Conservation (phyloP, 64 coral and sea anemone species). For the Actinia tenebrosa region DNA sequence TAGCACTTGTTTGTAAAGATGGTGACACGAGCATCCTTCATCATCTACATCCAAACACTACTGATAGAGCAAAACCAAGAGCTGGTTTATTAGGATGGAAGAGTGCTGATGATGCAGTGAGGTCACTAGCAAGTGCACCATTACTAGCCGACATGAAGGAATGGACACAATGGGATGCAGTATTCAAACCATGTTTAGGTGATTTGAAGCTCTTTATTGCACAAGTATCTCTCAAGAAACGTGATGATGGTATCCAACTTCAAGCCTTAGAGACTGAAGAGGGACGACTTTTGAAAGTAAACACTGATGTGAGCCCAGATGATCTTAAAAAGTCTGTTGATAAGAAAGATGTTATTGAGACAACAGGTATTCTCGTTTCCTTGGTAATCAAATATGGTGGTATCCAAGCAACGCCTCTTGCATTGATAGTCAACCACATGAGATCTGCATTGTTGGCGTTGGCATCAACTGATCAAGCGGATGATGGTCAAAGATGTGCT, state of each 20-base stretch:
- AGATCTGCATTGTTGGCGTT: conserved; percentile 31
- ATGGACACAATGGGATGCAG: conserved; percentile 53
- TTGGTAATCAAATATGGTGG: conserved; percentile 80
- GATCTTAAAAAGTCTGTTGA: conserved; percentile 34
- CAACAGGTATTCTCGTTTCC: conserved; percentile 74
- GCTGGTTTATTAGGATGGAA: conserved; percentile 29
- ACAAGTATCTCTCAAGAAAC: background rate
- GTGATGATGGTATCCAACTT: background rate
- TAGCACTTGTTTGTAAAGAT: conserved; percentile 8
- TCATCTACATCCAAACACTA: background rate
- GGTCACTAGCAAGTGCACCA: conserved; percentile 23
- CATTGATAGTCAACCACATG: conserved; percentile 74
- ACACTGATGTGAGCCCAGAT: conserved; percentile 37
- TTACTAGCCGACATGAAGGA: conserved; percentile 17
- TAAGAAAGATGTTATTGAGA: conserved; percentile 39
- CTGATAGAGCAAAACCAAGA: background rate
- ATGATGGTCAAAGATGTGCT: background rate
- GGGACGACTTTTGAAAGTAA: conserved; percentile 49
- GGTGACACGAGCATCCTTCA: background rate
- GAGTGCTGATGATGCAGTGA: conserved; percentile 31
- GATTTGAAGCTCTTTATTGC: conserved; percentile 35
- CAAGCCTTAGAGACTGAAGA: conserved; percentile 50
- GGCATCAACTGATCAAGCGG: background rate
- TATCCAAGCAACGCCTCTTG: conserved; percentile 54
- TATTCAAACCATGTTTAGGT: conserved; percentile 37